Percentiles rank a stretch among this genome's conserved stretches.
Conservation (phyloP, 2,888 invertebrate species). For the Lottia gigantea region DNA sequence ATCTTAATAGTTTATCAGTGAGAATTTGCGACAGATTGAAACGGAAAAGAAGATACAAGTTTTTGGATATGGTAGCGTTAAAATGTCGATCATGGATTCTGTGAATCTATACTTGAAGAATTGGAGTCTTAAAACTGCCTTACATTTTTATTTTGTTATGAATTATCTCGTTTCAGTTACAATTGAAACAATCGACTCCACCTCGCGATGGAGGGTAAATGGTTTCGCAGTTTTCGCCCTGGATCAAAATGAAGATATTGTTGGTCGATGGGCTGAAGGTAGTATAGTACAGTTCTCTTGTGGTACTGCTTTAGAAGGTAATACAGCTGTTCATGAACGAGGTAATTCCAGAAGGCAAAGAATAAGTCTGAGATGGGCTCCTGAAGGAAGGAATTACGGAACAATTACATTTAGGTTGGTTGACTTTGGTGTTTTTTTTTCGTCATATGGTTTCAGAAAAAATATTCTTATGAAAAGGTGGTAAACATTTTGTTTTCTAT, state of each 20-base stretch:
- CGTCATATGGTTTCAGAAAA: no score
- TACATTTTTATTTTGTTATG: no score
- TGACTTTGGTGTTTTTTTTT: no score
- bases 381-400: neutral
- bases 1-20: no score
- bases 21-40: no score
- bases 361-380: neutral
- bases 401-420: slow-evolving; percentile 2
- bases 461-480: neutral
- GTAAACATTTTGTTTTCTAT: no score
- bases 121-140: no score
- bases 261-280: neutral
- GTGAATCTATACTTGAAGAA: no score
- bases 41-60: no score
- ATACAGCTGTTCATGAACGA: neutral
- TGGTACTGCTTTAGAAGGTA: neutral
- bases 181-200: neutral
- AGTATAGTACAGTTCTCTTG: neutral
- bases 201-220: neutral
- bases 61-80: no score
- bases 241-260: neutral
- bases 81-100: no score
- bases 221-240: neutral
- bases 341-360: neutral
- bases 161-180: neutral